phyloP scores from a whole-genome alignment of 1,140 invertebrate species.

The Heliconius himera region DNA sequence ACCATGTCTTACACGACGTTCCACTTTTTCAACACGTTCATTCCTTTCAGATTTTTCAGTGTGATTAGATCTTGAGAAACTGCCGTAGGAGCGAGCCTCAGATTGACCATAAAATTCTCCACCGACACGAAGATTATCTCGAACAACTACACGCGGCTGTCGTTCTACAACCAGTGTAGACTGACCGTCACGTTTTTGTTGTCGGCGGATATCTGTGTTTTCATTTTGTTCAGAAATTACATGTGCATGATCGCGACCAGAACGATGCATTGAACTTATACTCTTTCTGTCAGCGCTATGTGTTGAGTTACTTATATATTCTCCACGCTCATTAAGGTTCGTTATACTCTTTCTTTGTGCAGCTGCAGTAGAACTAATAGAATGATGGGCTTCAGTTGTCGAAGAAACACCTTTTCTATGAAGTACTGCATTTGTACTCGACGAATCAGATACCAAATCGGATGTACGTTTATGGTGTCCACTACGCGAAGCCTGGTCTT shows the following conservation, averaged over 20 bases:
- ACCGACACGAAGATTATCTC: slow-evolving; percentile 86
- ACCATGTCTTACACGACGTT: slow-evolving; percentile 82
- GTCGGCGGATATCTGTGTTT: slow-evolving; percentile 63
- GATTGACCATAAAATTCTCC: slow-evolving; percentile 87
- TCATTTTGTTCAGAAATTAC: slow-evolving; percentile 78
- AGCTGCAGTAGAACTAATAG: slow-evolving; percentile 88
- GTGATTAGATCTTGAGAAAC: slow-evolving; percentile 82
- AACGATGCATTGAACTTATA: slow-evolving; percentile 88
- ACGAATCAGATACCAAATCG: slow-evolving; percentile 87
- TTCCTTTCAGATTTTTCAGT: slow-evolving; percentile 74
- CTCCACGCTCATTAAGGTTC: slow-evolving; percentile 87
- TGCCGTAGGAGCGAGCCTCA: slow-evolving; percentile 84
- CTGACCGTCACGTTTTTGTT: slow-evolving; percentile 74
- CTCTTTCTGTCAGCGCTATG: slow-evolving; percentile 87
- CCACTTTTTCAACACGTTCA: slow-evolving; percentile 74
- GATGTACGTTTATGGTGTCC: slow-evolving; percentile 86
- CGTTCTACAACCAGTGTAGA: slow-evolving; percentile 77
- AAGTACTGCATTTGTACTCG: slow-evolving; percentile 88
- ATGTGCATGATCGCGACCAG: slow-evolving; percentile 77
- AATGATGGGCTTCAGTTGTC: slow-evolving; percentile 83
- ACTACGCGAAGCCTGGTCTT: slow-evolving; percentile 54
- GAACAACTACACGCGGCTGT: slow-evolving; percentile 81
- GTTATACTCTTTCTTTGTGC: slow-evolving; percentile 90
- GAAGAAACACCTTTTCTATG: slow-evolving; percentile 86
- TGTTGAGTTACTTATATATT: slow-evolving; percentile 84